Conservation (phyloP, 2,888 invertebrate species). For the Parnassius smintheus region DNA sequence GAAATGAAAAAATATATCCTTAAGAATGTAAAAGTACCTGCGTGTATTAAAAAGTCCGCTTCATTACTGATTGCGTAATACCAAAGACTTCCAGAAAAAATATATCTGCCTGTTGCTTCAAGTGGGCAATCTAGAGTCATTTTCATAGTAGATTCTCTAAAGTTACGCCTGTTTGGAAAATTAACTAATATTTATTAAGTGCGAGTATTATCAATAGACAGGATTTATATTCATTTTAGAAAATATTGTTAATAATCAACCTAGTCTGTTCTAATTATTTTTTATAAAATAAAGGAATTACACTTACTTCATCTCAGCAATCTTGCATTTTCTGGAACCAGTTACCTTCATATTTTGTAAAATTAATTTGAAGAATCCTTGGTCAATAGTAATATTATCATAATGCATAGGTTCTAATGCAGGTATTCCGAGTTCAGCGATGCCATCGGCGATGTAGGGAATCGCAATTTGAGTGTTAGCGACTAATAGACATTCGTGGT, state of each 20-base stretch:
- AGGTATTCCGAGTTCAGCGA: conserved; percentile 3
- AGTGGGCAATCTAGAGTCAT: conserved; percentile 16
- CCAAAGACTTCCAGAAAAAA: conserved; percentile 14
- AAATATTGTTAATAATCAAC: not conserved
- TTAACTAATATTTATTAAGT: not conserved
- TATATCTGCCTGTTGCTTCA: conserved; percentile 9
- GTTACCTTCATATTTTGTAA: conserved; percentile 3
- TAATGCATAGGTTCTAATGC: conserved; percentile 11
- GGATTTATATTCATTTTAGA: not conserved
- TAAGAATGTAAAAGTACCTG: not conserved
- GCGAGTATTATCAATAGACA: too few relatives aligned
- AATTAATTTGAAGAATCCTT: conserved; percentile 5
- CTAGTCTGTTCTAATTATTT: not conserved
- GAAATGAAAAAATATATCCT: too few relatives aligned
- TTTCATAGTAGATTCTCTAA: conserved; percentile 4
- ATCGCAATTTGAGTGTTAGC: conserved; percentile 7
- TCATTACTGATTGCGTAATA: conserved; percentile 6
- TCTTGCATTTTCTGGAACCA: conserved; percentile 16
- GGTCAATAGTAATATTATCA: conserved; percentile 11
- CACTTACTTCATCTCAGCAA: conserved; percentile 12
- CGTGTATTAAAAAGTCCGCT: conserved; percentile 5
- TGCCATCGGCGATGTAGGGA: conserved; percentile 11
- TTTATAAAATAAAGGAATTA: not conserved
- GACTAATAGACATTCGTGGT: not conserved
- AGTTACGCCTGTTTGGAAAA: conserved; percentile 11